Percentiles rank a stretch among this genome's conserved stretches.
phyloP scores from a whole-genome alignment of 2,888 invertebrate species.

The Chymomyza caudatula region DNA sequence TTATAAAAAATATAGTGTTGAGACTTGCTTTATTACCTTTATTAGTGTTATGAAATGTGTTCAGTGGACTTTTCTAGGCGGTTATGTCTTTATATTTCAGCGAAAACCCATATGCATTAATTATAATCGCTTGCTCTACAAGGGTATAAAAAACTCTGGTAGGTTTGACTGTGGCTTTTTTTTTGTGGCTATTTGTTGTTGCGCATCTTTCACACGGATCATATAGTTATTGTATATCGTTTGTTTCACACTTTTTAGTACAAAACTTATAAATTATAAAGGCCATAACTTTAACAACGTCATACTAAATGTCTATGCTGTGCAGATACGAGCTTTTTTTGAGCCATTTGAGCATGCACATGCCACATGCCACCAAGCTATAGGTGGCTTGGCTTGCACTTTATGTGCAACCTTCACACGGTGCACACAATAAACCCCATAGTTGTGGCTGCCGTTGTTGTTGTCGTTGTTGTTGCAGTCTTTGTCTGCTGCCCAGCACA shows the following conservation, averaged over 20 bases:
- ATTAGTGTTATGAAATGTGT: no score
- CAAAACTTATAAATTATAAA: constrained; percentile 47
- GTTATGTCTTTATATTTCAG: no score
- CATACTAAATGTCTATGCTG: constrained; percentile 50
- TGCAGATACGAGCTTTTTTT: constrained; percentile 28
- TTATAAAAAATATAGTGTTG: no score
- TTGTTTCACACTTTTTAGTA: constrained; percentile 47
- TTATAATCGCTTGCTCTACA: neutral
- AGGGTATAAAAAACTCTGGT: neutral
- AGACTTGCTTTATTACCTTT: no score
- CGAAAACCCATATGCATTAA: no score
- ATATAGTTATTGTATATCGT: constrained; percentile 24
- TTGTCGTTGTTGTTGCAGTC: no score
- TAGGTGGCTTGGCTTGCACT: constrained; percentile 46
- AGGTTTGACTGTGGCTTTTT: neutral
- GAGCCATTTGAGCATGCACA: constrained; percentile 37
- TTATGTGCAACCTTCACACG: constrained; percentile 59
- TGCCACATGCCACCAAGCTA: neutral
- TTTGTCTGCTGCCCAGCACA: neutral
- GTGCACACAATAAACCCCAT: constrained; percentile 29
- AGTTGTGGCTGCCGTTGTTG: neutral
- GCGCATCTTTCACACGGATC: neutral
- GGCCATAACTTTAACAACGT: constrained; percentile 49
- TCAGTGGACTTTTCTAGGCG: no score
- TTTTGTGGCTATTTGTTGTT: neutral